A percentile compares a stretch with the other conserved stretches of the same genome.
phyloP scores from a whole-genome alignment of 2,113 vertebrate species.

The Protobothrops mucrosquamatus region DNA sequence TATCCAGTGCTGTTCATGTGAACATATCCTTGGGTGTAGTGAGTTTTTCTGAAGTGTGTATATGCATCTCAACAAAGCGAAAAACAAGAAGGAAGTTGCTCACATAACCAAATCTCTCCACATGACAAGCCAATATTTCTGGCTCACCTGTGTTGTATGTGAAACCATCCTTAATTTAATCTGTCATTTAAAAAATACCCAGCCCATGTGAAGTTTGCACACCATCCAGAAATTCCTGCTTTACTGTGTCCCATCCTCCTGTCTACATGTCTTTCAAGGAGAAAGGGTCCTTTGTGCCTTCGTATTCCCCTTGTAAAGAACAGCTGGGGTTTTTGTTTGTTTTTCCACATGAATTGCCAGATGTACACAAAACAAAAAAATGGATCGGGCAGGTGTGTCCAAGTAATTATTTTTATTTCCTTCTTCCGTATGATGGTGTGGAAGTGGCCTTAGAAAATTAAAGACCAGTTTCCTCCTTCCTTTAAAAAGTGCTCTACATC shows the following conservation, averaged over 20 bases:
- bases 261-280: background rate
- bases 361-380: background rate
- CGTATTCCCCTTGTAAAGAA: background rate
- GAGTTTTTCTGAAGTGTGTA: background rate
- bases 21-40: constrained; percentile 19
- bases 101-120: background rate
- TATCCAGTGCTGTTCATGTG: constrained; percentile 6
- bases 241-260: background rate
- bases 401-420: background rate
- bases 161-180: background rate
- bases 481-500: background rate
- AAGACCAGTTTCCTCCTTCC: background rate
- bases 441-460: background rate
- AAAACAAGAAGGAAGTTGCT: background rate
- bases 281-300: background rate
- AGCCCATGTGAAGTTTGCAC: background rate
- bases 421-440: background rate
- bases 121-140: background rate
- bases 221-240: background rate
- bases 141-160: background rate
- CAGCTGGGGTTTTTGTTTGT: background rate
- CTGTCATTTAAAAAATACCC: background rate
- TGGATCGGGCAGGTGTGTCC: background rate
- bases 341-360: background rate
- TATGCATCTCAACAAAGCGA: background rate